phyloP scores from a whole-genome alignment of 2,888 invertebrate genomes.

The Synanthedon formicaeformis region DNA sequence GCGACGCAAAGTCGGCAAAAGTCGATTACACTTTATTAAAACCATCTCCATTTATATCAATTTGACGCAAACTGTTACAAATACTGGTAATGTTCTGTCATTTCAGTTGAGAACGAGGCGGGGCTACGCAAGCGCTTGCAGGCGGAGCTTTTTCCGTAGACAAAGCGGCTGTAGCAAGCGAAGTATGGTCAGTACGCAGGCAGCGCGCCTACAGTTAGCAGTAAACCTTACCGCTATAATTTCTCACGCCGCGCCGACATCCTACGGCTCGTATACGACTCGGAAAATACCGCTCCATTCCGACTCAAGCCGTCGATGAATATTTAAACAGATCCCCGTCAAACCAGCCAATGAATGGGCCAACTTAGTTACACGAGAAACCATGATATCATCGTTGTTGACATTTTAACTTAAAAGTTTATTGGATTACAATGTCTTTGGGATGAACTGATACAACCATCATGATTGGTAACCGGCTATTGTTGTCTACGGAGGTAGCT shows the following conservation, averaged over 20 bases:
- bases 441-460: conserved; percentile 33
- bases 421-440: conserved; percentile 41
- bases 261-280: conserved; percentile 9
- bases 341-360: conserved; percentile 44
- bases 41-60: conserved; percentile 71
- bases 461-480: conserved; percentile 45
- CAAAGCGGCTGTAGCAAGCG: conserved; percentile 20
- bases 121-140: conserved; percentile 64
- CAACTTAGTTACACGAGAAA: conserved; percentile 35
- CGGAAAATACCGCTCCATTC: conserved; percentile 20
- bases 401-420: conserved; percentile 42
- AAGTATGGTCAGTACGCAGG: conserved; percentile 3
- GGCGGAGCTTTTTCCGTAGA: conserved; percentile 20
- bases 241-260: conserved; percentile 17
- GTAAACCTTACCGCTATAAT: conserved; percentile 20
- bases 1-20: conserved; percentile 69
- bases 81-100: conserved; percentile 69
- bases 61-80: conserved; percentile 72
- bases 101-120: conserved; percentile 62
- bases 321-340: conserved; percentile 49
- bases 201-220: conserved; percentile 22
- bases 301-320: conserved; percentile 45
- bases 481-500: conserved; percentile 29
- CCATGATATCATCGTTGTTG: conserved; percentile 42
- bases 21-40: conserved; percentile 72